These are phyloP conservation scores for Xerus inauris DNA, from an alignment of 2,113 vertebrate species.

Conservation along the genomic window DNA sequence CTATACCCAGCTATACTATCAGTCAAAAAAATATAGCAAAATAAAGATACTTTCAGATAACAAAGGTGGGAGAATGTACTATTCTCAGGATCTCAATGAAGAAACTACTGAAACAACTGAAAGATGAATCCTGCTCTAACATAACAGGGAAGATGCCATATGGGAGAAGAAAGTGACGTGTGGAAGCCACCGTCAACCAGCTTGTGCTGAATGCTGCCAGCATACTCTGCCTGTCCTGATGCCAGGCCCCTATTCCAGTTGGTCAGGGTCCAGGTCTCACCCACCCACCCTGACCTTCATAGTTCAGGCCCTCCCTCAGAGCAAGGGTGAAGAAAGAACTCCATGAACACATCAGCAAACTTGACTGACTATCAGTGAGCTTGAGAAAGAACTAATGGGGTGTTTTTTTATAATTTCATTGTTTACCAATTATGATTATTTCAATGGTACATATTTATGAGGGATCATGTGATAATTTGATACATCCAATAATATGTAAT, in stretches of 20 bases:
- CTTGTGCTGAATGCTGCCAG: rapidly evolving
- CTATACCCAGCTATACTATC: background rate
- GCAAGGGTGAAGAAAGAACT: background rate
- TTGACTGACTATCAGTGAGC: background rate
- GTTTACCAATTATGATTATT: background rate
- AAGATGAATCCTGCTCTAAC: background rate
- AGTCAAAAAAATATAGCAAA: background rate
- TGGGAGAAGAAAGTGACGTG: rapidly evolving
- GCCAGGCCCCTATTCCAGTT: rapidly evolving
- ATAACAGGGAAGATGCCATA: background rate
- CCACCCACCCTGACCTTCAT: too few species aligned
- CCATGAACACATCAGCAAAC: rapidly evolving
- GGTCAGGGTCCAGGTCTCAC: background rate
- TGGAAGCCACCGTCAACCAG: background rate
- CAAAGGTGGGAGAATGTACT: background rate
- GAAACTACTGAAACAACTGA: background rate
- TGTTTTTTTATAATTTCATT: too few species aligned
- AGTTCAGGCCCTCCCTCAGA: background rate
- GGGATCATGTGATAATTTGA: background rate
- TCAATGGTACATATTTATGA: background rate
- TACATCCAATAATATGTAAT: background rate
- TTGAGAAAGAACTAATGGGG: background rate
- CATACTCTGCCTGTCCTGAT: rapidly evolving
- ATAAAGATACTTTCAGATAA: background rate
- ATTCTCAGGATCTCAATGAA: background rate